Evolutionary conservation across 64 coral and sea anemone genomes (phyloP), one percentile per base, ranked within the genome.

Genomic region (Catalaphyllia jardinei): DNA sequence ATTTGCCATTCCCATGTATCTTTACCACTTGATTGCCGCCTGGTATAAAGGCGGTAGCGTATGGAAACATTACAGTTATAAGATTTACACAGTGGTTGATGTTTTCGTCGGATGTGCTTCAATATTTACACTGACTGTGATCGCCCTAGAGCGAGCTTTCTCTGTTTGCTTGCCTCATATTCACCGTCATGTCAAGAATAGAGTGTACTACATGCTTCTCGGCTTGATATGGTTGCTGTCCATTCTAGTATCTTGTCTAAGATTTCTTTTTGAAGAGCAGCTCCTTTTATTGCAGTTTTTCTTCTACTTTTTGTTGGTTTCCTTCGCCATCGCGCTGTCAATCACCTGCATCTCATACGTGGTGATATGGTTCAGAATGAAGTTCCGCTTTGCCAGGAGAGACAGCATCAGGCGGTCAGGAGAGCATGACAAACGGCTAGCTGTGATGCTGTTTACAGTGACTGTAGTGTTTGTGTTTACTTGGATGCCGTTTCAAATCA

Each of bases 101-200:
- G 80, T 97, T 33, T 97, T 97, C n/a, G 82, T 97, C 59, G 95
- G 95, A 0, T 97, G 95, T 72, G 95, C 91, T 17, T 97, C 95
- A 15, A 87, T 97, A 30, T 97, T 97, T 52, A 97, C 95, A 1
- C 60, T 97, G 8, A 93, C 95, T 30, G 75, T 93, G 29, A 97
- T 97, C 14, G 91, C 95, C 11, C 12, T 94, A 17, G 95, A 97
- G 50, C 79, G 95, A 69, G 77, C 88, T 1, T 93, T 87, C 13
- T 97, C 91, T 4, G 95, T 97, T 38, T 93, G 91, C 33, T 93
- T 89, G 62, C 95, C 95, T 19, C 91, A 93, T 65, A 11, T 89
- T 1, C 95, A 97, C 31, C 92, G 95, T 42, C 59, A 79, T 35
- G 69, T 90, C 52, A 85, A 46, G n/a, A 71, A 62, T 10, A 93